Evolutionary conservation across 2,797 vertebrate genomes (phyloP), one percentile per base, ranked within the genome.

Genomic region (Anomalospiza imberbis): DNA sequence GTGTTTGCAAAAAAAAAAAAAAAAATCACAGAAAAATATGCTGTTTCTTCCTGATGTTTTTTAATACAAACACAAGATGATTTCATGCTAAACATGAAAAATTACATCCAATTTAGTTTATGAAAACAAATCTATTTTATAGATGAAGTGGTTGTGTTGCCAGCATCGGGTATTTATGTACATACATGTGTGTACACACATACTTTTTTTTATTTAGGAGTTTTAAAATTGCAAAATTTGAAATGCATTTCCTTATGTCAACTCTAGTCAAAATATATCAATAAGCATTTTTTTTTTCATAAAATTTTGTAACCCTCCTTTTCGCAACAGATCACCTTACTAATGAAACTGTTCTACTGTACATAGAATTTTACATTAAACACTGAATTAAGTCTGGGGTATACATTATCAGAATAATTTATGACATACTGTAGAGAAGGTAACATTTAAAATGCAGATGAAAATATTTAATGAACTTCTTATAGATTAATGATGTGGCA

Each of bases 401-500:
- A 88, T 83, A 85, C 91, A 92, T 84, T 85, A 76, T 79, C 65
- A 57, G 88, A 96, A 93, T n/a, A 94, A 93, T 94, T 90, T 74
- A 87, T 94, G 73, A 89, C 45, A 79, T 44, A 58, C 29, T 62
- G 12, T 78, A 47, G 61, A 74, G 65, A 79, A 73, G 44, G 58
- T 40, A 93, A 90, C 61, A 48, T 96, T 97, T 95, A 90, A 97
- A 96, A 98, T 89, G 60, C 60, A 94, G 85, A 73, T 25, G 44
- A 90, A 96, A 90, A 38, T 93, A 93, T 95, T 97, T 96, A 91
- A 97, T 97, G 96, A 98, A 94, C 68, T 97, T 82, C 75, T 95
- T 94, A 89, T 55, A 95, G 97, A 97, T 97, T 97, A 97, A 97
- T 94, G 77, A 95, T 96, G 83, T 95, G 77, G 93, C 93, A 97